A percentile compares a stretch with the other conserved stretches of the same genome.
These are phyloP conservation scores for Euschistus heros DNA, from an alignment of 1,140 invertebrate genomes.

Conservation along the genomic window DNA sequence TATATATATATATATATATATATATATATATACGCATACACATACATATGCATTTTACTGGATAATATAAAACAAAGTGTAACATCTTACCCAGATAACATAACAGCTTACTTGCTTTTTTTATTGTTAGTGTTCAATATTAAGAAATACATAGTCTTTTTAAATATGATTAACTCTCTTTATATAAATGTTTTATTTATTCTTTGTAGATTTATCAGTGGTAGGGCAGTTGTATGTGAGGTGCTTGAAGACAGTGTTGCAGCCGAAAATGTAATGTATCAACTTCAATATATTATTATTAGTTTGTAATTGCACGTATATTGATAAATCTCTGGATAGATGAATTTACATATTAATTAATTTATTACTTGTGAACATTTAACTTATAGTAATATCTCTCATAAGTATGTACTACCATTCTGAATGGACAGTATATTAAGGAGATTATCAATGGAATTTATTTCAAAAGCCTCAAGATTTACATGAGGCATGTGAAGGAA, in stretches of 20 bases:
- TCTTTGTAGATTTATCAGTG: background rate
- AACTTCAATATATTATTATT: background rate
- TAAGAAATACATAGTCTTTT: background rate
- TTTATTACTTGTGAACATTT: background rate
- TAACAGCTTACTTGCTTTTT: background rate
- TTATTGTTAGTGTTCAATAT: background rate
- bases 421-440: too few relatives aligned
- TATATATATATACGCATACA: background rate
- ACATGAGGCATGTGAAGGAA: too few relatives aligned
- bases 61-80: background rate
- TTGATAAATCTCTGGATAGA: background rate
- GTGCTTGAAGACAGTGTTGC: slow-evolving; percentile 1
- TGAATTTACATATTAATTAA: background rate
- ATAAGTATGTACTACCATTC: too few relatives aligned
- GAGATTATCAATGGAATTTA: too few relatives aligned
- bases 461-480: too few relatives aligned
- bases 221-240: background rate
- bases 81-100: background rate
- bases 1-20: too few relatives aligned
- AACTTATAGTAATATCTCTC: too few relatives aligned
- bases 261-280: background rate
- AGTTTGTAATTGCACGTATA: background rate
- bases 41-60: background rate
- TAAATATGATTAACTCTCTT: background rate
- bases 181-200: background rate